phyloP scores from a whole-genome alignment of 2,888 invertebrate species.

The Byasa hedistus region DNA sequence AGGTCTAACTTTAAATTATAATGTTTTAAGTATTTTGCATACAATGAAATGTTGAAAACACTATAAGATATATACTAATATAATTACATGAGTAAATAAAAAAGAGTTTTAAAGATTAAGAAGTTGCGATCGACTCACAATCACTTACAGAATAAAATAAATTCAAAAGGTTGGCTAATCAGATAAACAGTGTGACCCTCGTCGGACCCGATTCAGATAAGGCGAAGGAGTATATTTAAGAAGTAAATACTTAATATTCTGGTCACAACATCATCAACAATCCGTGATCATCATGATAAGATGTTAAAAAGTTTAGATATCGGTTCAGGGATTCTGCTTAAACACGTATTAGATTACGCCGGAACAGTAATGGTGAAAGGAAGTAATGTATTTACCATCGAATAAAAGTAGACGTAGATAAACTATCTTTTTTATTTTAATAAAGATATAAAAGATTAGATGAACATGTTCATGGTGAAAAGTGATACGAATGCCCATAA shows the following conservation, averaged over 20 bases:
- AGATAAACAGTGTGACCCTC: neutral
- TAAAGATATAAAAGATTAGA: too few species aligned
- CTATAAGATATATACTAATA: neutral
- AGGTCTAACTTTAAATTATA: too few species aligned
- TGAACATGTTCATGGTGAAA: too few species aligned
- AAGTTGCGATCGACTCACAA: neutral
- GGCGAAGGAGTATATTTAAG: neutral
- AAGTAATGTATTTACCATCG: neutral
- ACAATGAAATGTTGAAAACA: too few species aligned
- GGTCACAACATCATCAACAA: neutral
- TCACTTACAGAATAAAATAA: neutral
- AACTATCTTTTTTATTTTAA: too few species aligned
- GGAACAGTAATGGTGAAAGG: neutral
- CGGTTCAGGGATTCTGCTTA: slow-evolving; percentile 6
- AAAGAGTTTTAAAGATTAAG: too few species aligned
- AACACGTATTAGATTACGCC: slow-evolving; percentile 12
- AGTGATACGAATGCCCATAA: too few species aligned
- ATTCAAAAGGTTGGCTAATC: neutral
- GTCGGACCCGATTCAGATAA: neutral
- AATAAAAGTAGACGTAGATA: too few species aligned
- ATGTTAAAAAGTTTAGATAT: slow-evolving; percentile 20
- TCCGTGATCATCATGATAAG: slow-evolving; percentile 16
- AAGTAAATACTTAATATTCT: slow-evolving; percentile 7
- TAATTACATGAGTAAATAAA: neutral
- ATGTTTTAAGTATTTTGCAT: too few species aligned